Percentiles rank a stretch among this genome's conserved stretches.
phyloP scores from a whole-genome alignment of 2,888 invertebrate species.

The Eupithecia insigniata region DNA sequence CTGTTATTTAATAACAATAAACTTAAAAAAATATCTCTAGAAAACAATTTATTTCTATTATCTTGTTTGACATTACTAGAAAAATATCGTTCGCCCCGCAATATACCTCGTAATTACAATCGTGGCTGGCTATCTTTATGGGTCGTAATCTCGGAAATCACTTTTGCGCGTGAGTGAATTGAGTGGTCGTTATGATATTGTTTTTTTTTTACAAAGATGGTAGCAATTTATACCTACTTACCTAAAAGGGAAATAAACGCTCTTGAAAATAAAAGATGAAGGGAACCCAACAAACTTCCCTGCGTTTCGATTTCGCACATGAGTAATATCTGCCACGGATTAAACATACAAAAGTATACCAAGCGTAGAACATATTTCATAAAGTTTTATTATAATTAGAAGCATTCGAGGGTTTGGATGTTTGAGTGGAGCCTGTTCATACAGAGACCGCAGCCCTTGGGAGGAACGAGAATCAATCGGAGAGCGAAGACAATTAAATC shows the following conservation, averaged over 20 bases:
- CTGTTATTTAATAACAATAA: neutral
- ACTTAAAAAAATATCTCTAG: neutral
- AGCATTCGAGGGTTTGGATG: conserved; percentile 35
- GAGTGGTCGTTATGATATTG: neutral
- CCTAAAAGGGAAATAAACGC: neutral
- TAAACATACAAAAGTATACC: conserved; percentile 29
- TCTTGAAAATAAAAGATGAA: neutral
- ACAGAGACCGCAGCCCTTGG: conserved; percentile 17
- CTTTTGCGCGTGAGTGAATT: conserved; percentile 13
- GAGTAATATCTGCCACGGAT: conserved; percentile 42
- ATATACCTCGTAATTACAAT: neutral
- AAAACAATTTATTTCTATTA: neutral
- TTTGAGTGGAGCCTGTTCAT: conserved; percentile 32
- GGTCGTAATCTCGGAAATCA: conserved; percentile 4
- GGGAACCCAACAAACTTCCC: neutral
- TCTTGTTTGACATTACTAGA: neutral
- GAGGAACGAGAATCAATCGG: conserved; percentile 1
- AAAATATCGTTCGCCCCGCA: neutral
- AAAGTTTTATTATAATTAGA: conserved; percentile 42
- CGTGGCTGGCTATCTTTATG: neutral
- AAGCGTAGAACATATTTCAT: conserved; percentile 34
- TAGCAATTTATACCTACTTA: neutral
- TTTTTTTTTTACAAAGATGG: neutral
- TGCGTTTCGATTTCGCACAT: conserved; percentile 39
- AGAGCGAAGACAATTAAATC: neutral